Conservation (phyloP, 2,113 vertebrate genomes). For the Ardeotis arabs region DNA sequence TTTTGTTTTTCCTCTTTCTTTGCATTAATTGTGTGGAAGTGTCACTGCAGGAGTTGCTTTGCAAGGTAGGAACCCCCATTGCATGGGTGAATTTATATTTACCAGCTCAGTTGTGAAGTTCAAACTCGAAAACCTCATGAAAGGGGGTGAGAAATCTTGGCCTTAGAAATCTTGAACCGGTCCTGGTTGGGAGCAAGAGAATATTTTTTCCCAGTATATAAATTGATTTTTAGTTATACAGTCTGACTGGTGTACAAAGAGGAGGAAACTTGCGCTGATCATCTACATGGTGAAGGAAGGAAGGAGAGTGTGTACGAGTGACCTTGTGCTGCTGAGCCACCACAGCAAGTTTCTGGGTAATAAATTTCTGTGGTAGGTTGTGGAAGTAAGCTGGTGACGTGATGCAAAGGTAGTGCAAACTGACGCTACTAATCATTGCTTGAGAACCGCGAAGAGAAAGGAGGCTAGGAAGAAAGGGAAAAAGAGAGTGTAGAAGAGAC, state of each 20-base stretch:
- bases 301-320: background rate
- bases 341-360: background rate
- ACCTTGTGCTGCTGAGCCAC: slow-evolving; percentile 11
- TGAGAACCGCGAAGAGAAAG: background rate
- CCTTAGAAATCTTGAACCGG: background rate
- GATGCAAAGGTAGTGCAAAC: background rate
- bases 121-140: background rate
- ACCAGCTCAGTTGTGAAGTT: background rate
- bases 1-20: background rate
- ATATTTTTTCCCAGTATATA: background rate
- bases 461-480: background rate
- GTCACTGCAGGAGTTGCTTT: background rate
- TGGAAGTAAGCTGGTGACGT: background rate
- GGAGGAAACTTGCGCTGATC: background rate
- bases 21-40: background rate
- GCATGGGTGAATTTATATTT: background rate
- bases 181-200: background rate
- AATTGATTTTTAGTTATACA: background rate
- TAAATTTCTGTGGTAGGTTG: background rate
- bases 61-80: background rate
- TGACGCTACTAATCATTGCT: background rate
- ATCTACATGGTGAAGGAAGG: background rate
- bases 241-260: background rate
- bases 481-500: background rate
- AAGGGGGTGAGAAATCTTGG: background rate